Conservation (phyloP, 2,888 invertebrate species). For the Colletes collaris region DNA sequence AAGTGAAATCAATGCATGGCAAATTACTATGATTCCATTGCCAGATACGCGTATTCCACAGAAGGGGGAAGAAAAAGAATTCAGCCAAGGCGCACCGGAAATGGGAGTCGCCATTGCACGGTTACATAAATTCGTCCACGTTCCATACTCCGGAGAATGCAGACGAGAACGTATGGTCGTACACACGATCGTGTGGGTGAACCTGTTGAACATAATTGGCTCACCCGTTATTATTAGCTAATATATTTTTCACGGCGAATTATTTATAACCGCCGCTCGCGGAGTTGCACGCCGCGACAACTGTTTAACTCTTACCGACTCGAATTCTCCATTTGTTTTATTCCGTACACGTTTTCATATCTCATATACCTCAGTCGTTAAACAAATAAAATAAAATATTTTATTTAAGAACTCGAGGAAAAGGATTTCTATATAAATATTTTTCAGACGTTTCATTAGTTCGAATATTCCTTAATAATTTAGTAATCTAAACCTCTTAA, state of each 20-base stretch:
- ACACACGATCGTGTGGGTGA: slow-evolving; percentile 55
- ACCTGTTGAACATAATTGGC: slow-evolving; percentile 60
- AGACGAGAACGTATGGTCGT: slow-evolving; percentile 46
- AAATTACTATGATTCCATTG: neutral
- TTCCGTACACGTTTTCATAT: neutral
- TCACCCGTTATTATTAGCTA: slow-evolving; percentile 59
- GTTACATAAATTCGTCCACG: slow-evolving; percentile 57
- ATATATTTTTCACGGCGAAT: slow-evolving; percentile 53
- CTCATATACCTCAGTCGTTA: no score
- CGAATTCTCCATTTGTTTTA: neutral
- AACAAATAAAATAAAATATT: no score
- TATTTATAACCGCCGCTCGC: slow-evolving; percentile 49
- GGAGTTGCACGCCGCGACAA: slow-evolving; percentile 18
- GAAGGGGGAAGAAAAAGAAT: slow-evolving; percentile 19
- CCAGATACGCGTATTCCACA: neutral
- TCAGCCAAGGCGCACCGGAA: slow-evolving; percentile 46
- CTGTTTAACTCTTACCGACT: slow-evolving; percentile 4
- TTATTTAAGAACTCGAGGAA: no score
- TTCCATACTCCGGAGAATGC: slow-evolving; percentile 38
- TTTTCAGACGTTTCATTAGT: no score
- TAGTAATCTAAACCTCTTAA: no score
- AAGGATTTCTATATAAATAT: no score
- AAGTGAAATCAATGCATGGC: neutral
- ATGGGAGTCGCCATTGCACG: slow-evolving; percentile 39
- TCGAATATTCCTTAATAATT: no score